Conservation (phyloP, 2,113 vertebrate genomes). For the Sceloporus tristichus region DNA sequence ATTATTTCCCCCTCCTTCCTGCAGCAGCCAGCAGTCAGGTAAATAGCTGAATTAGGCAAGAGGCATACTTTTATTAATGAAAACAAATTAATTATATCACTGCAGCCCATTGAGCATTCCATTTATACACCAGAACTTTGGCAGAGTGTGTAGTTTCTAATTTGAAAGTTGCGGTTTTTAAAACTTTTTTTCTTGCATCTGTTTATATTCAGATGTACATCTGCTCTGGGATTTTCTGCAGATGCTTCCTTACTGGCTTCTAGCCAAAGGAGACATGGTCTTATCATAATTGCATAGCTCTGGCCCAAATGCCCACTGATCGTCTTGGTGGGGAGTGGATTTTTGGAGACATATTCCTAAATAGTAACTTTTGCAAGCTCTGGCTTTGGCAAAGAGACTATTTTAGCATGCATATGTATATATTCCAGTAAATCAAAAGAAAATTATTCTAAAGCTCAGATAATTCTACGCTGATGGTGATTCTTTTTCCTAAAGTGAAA, state of each 20-base stretch:
- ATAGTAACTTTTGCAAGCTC: too few relatives aligned
- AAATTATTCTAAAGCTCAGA: background rate
- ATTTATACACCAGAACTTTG: conserved; percentile 50
- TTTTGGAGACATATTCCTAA: too few relatives aligned
- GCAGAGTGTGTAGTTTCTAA: conserved; percentile 43
- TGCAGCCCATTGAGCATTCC: conserved; percentile 43
- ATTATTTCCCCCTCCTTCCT: background rate
- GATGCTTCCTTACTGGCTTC: conserved; percentile 46
- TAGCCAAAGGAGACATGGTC: conserved; percentile 49
- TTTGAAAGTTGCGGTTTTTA: conserved; percentile 48
- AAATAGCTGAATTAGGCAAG: conserved; percentile 35
- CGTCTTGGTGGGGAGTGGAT: too few relatives aligned
- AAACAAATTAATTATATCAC: conserved; percentile 48
- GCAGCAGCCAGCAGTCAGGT: conserved; percentile 19
- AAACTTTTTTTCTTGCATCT: conserved; percentile 42
- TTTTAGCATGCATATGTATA: too few relatives aligned
- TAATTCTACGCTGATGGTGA: conserved; percentile 28
- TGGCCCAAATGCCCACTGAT: too few relatives aligned
- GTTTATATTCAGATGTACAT: conserved; percentile 44
- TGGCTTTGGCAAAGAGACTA: too few relatives aligned
- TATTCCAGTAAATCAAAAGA: too few relatives aligned
- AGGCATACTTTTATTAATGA: conserved; percentile 54
- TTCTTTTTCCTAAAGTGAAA: conserved; percentile 18
- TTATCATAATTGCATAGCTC: conserved; percentile 6
- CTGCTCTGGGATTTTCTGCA: conserved; percentile 52